Base-by-base conservation (phyloP, 2,888 invertebrate genomes). In the Bursaphelenchus okinawaensis region DNA sequence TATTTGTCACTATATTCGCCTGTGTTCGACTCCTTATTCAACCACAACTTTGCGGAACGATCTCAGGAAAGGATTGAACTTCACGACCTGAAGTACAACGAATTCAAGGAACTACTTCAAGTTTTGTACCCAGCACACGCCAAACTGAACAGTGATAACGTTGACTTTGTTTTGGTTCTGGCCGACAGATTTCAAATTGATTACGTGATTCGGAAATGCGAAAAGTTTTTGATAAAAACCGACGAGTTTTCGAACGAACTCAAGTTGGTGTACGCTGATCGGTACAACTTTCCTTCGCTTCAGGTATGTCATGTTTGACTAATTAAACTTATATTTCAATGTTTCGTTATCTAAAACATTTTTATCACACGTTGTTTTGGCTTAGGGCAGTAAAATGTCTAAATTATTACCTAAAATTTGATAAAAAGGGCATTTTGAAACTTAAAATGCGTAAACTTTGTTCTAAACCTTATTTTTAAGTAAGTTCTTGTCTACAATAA, bases 61-160 rank as follows among this genome's bases (percentile, higher is more conserved):
- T 72, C 76, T 20, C 72, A 75, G 71, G 67, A 69, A 4, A 77
- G 79, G 66, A 75, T 80, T 55, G 71, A 73, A 9, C 68, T 80
- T 1, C 76, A 74, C 23, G 74, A 71, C 58, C 70, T 74, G 51
- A 65, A 68, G 28, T 67, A 82, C 29, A 78, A 83, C 24, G 83
- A 84, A 56, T 82, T 84, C 55, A 69, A 79, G 0, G 84, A 84
- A 63, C 71, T 84, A 22, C 75, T 84, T 23, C 80, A 84, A 52
- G 83, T 84, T 68, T 81, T 84, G 54, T 84, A 84, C 67, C 83
- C 84, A 0, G 78, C 82, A 29, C 84, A 84, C 68, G 83, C 83
- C 70, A 75, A 81, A 8, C 77, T 84, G 20, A 75, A 80, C 56
- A 82, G 83, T 82, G 75, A 79, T 12, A 84, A 84, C 68, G 83